Percentiles rank a stretch among this genome's conserved stretches.
Conservation (phyloP, 2,888 invertebrate genomes). For the Andricus quercusramuli region DNA sequence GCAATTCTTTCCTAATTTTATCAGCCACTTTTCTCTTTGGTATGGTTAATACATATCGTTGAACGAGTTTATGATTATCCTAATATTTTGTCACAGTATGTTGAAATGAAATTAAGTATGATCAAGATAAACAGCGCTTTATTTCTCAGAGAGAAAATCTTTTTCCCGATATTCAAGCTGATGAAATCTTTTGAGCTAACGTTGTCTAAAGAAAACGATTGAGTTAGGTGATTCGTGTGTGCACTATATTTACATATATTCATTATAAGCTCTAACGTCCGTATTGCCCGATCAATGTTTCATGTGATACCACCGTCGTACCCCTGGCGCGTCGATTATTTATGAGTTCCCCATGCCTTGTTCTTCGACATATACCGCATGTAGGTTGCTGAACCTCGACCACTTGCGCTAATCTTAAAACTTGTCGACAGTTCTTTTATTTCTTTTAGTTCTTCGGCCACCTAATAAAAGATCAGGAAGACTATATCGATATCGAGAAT, state of each 20-base stretch:
- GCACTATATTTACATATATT: slow-evolving; percentile 61
- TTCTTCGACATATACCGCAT: slow-evolving; percentile 57
- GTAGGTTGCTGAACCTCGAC: slow-evolving; percentile 68
- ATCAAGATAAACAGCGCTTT: too few relatives aligned
- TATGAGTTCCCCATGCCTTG: slow-evolving; percentile 75
- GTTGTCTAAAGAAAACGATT: slow-evolving; percentile 13
- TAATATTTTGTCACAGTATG: neutral
- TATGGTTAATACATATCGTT: neutral
- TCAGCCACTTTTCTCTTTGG: neutral
- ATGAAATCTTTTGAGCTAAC: neutral
- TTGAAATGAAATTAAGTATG: neutral
- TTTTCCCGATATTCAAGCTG: too few relatives aligned
- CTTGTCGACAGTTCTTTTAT: slow-evolving; percentile 3
- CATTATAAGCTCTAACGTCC: slow-evolving; percentile 64
- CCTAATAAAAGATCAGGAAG: neutral
- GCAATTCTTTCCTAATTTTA: neutral
- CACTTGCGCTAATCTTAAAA: slow-evolving; percentile 57
- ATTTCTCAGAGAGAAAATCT: too few relatives aligned
- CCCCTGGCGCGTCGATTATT: slow-evolving; percentile 77
- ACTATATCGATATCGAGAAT: too few relatives aligned
- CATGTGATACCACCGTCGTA: slow-evolving; percentile 75
- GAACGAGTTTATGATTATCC: neutral
- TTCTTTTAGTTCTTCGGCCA: neutral
- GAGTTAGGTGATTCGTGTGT: slow-evolving; percentile 55
- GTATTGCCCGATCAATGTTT: slow-evolving; percentile 76